Base-by-base conservation (phyloP, 2,888 invertebrate species). In the Mantis religiosa region DNA sequence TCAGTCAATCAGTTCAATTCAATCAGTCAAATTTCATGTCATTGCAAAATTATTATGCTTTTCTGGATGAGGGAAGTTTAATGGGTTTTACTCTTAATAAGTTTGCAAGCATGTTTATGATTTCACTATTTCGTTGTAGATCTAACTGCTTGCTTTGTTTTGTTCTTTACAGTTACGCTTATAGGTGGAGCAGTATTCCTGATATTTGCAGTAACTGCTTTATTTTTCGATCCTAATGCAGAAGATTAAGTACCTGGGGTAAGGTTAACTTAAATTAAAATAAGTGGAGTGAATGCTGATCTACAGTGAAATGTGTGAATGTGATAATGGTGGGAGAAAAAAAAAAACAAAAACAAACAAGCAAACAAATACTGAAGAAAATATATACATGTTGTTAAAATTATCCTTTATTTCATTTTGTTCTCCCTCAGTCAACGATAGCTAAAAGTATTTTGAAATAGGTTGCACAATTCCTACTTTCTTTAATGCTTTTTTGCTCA, bases 111-210 rank as follows among this genome's bases (percentile, higher is more conserved):
- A 34, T 34, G 34, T 34, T 34, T 34, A 34, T 41, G 41, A 41
- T 41, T 41, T 1, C 0, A 12, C 1, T 41, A 12, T 41, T 41
- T 41, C 12, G 12, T 0, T 41, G 12, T 6, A 12, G 12, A 41
- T 12, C 9, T 41, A 34, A 41, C 41, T 12, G 41, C 12, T 1
- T 34, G 7, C 34, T 34, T 41, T 41, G 30, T 12, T 41, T 41
- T 92, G 92, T 92, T 92, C 91, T 92, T 96, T 96, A 91, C 95
- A 98, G 99, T 99, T 90, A 99, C 99, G 89, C 95, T 99, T 92
- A 97, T 98, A 92, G 99, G 99, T 91, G 99, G 99, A 92, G 93
- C 99, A 89, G 99, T 99, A 91, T 99, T 99, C 94, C 94, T 99
- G 90, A 94, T 98, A 91, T 99, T 99, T 94, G 99, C 99, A 0